Evolutionary conservation across 2,113 vertebrate genomes (phyloP), one percentile per base, ranked within the genome.

Genomic region (Brienomyrus brachyistius): DNA sequence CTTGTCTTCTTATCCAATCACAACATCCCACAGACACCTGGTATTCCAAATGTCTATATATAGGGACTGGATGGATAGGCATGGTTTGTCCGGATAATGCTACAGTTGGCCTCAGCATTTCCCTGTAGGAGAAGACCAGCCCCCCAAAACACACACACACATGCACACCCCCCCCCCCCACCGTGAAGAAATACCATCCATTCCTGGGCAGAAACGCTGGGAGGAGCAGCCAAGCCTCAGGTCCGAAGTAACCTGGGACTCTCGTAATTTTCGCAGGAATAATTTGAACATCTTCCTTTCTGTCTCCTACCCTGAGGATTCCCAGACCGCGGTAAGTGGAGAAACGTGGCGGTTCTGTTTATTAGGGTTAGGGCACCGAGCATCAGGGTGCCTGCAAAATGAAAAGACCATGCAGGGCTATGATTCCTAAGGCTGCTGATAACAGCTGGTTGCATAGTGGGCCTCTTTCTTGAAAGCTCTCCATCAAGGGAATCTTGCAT

Each of bases 31-130:
- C 85, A 89, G 91, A 91, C 92, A 88, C 90, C 89, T 91, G 87
- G 90, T 89, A 92, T 91, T 93, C 85, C 90, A 86, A 6, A 3
- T 62, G 92, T 94, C 94, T 97, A 96, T 96, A 96, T 96, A 96
- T 97, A 96, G 95, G 92, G 0, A 0, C 88, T 90, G 93, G 94
- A 96, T 96, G 95, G 95, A 95, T 95, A 92, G 92, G 92, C 1
- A 89, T 95, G 93, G 93, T 90, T 93, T 90, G 93, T 93, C 93
- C 92, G 92, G 93, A 95, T 94, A 95, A 94, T 92, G 92, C 92
- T 91, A 93, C 92, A 95, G 94, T 94, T 89, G 54, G 89, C 94
- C 94, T 93, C 93, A 95, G 95, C 94, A 94, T 91, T 93, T 94
- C 91, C 93, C 91, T 93, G 94, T 93, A 95, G 94, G 93, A 74